Evolutionary conservation across 2,888 invertebrate species (phyloP).

Genomic region (Strigamia maritima): DNA sequence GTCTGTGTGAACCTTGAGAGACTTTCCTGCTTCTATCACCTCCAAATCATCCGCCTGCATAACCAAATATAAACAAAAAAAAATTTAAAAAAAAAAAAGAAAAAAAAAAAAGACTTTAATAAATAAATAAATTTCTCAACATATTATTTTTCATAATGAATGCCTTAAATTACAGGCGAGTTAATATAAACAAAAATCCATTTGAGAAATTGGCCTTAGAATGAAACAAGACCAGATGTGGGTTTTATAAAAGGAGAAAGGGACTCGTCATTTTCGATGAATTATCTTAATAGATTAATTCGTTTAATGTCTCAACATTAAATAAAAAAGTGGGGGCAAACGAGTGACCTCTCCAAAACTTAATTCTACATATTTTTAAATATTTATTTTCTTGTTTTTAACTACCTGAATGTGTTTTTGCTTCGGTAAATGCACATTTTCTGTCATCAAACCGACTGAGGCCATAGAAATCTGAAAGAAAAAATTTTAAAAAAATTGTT

Average conservation of each 20-base stretch:
- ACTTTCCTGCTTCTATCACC: slow-evolving; percentile 51
- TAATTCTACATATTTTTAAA: background rate
- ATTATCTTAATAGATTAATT: slow-evolving; percentile 13
- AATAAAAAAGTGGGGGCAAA: background rate
- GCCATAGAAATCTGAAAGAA: background rate
- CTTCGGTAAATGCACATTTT: background rate
- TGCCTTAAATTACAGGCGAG: background rate
- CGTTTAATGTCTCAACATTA: background rate
- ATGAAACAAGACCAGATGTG: background rate
- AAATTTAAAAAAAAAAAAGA: background rate
- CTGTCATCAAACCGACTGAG: background rate
- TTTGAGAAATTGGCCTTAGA: background rate
- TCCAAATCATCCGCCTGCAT: slow-evolving; percentile 43
- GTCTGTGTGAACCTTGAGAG: slow-evolving; percentile 69
- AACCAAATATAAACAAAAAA: slow-evolving; percentile 38
- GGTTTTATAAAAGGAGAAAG: slow-evolving; percentile 11
- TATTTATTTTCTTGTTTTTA: background rate
- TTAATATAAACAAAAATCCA: slow-evolving; percentile 10
- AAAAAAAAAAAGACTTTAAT: background rate
- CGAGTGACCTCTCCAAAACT: background rate
- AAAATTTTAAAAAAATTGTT: background rate
- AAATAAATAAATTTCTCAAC: background rate
- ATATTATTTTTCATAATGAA: background rate
- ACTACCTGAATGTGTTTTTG: background rate
- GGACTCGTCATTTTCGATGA: background rate